Base-by-base conservation (phyloP, 53 echinoderm and acorn worm species). In the Mesocentrotus franciscanus region DNA sequence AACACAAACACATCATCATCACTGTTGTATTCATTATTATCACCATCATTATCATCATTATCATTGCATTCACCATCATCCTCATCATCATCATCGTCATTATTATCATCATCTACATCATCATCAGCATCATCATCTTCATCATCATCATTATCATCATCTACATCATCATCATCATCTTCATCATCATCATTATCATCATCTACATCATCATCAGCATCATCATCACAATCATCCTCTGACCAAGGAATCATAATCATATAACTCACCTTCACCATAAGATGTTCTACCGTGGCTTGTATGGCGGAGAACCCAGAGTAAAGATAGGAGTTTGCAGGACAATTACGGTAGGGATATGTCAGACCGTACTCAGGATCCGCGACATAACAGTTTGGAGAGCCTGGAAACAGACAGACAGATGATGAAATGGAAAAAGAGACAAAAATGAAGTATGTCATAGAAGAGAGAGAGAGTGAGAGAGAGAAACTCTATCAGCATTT, bases 261-360 rank as follows among this genome's bases (percentile, higher is more conserved):
- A n/a, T 30, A 13, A 85, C 97, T 96, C 91, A 97, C 97, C 72
- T 91, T 84, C 16, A 94, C 70, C 15, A 97, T 95, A 60, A 78
- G 90, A 78, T 97, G 95, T 90, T 97, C 97, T 26, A 97, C 18
- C 42, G 95, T 90, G n/a, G 78, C 89, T 84, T 97, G 97, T 12
- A 97, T 60, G 4, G 90, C 92, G 4, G 96, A 85, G 89, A 97
- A 97, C 0, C 97, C 97, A 17, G 96, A 96, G 49, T 49, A 96
- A 16, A 97, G 96, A 74, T 97, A 96, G 1, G 81, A 34, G 66
- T 95, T 96, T 17, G 96, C 96, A 20, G 95, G 93, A 76, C 97
- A 97, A 55, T 95, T 94, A 61, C 24, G 57, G 18, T 18, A 81
- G 12, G 81, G n/a, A 9, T 34, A 78, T 14, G 78, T n/a, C 15